phyloP scores from a whole-genome alignment of 2,113 vertebrate species.

The Genyomyrus donnyi region DNA sequence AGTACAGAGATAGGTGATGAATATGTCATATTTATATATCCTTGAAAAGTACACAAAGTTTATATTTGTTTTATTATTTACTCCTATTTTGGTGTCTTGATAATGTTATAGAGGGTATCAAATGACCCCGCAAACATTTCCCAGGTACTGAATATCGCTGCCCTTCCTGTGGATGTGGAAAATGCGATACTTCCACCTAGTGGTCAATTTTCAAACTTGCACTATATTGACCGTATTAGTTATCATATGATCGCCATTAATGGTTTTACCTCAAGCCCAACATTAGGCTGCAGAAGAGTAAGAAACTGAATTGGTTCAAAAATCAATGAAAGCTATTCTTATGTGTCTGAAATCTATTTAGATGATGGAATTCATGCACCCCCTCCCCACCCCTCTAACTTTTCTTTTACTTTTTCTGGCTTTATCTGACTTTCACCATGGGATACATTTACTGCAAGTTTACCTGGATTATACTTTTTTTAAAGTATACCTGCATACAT shows the following conservation, averaged over 20 bases:
- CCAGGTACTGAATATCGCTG: background rate
- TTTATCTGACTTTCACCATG: background rate
- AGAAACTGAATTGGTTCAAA: background rate
- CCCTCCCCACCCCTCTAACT: background rate
- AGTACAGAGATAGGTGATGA: background rate
- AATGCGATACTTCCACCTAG: conserved; percentile 33
- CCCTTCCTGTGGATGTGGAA: background rate
- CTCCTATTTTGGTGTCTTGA: background rate
- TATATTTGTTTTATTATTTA: background rate
- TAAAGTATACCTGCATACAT: background rate
- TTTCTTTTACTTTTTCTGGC: background rate
- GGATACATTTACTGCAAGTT: background rate
- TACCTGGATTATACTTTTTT: background rate
- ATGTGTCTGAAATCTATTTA: background rate
- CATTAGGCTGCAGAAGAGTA: background rate
- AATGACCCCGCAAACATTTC: background rate
- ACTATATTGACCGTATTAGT: background rate
- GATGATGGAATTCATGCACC: background rate
- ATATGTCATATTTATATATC: background rate
- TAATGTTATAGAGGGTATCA: background rate
- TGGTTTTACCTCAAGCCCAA: background rate
- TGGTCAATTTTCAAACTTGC: conserved; percentile 14
- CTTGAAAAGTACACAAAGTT: background rate
- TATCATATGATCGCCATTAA: background rate
- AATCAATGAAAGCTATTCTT: background rate